phyloP scores from a whole-genome alignment of 2,113 vertebrate genomes.

The Callionymus lyra region DNA sequence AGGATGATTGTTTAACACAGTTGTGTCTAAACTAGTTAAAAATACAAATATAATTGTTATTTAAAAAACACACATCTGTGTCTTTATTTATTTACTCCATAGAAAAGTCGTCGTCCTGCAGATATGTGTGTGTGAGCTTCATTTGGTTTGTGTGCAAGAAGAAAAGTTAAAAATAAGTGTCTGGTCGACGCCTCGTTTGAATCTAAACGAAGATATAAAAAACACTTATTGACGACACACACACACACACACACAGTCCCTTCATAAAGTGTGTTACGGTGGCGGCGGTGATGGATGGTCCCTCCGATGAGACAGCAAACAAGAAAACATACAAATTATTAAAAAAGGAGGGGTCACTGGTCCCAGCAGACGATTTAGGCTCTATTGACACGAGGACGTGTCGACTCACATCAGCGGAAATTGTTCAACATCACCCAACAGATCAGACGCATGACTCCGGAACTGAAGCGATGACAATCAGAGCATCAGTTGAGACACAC shows the following conservation, averaged over 20 bases:
- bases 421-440: slow-evolving; percentile 97
- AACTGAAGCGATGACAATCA: slow-evolving; percentile 39
- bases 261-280: slow-evolving; percentile 86
- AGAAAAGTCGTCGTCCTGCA: too few species aligned
- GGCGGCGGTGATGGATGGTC: slow-evolving; percentile 85
- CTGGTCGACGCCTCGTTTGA: too few species aligned
- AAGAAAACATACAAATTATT: slow-evolving; percentile 98
- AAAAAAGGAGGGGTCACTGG: slow-evolving; percentile 78
- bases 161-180: too few species aligned
- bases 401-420: slow-evolving; percentile 88
- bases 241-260: slow-evolving; percentile 57
- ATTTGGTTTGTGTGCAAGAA: too few species aligned
- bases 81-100: too few species aligned
- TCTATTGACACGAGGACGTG: slow-evolving; percentile 90
- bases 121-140: too few species aligned
- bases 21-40: too few species aligned
- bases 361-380: slow-evolving; percentile 73
- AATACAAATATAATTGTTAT: too few species aligned
- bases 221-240: slow-evolving; percentile 61
- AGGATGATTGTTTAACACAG: too few species aligned
- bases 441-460: slow-evolving; percentile 82
- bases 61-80: too few species aligned
- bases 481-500: too few species aligned
- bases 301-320: slow-evolving; percentile 77
- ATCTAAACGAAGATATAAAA: too few species aligned